These are phyloP conservation scores for Molossus molossus DNA, from an alignment of 2,797 vertebrate genomes.

Conservation along the genomic window DNA sequence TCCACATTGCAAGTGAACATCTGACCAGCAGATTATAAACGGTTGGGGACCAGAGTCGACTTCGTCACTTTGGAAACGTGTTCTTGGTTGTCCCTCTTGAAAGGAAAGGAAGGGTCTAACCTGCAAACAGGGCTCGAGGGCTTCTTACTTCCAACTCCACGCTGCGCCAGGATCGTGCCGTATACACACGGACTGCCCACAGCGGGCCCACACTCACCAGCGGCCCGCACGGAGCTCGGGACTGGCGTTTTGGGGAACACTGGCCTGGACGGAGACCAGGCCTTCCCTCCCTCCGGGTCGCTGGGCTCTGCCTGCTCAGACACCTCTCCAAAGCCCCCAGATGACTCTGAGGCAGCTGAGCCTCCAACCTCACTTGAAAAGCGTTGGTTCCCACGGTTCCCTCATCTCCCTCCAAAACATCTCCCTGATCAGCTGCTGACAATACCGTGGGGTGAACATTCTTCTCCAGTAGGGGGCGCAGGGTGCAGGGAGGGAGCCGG, in stretches of 20 bases:
- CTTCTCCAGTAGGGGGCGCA: neutral
- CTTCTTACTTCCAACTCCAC: neutral
- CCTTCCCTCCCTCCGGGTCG: too few relatives aligned
- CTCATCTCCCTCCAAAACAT: neutral
- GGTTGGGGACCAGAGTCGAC: neutral
- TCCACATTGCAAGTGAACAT: neutral
- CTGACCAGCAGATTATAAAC: neutral
- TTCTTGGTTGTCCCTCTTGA: neutral
- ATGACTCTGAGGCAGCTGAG: neutral
- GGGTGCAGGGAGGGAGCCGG: neutral
- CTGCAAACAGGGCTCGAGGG: neutral
- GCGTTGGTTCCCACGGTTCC: neutral
- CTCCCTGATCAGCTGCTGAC: neutral
- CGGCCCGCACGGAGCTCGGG: neutral
- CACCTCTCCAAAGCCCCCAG: neutral
- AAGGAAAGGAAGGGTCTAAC: slow-evolving; percentile 34
- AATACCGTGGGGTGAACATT: neutral
- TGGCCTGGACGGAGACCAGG: neutral
- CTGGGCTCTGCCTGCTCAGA: neutral
- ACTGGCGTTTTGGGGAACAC: neutral
- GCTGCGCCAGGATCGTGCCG: neutral
- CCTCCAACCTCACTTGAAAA: neutral
- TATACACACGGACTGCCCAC: neutral
- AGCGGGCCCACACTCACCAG: neutral
- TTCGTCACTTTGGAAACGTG: neutral